phyloP scores from a whole-genome alignment of 2,888 invertebrate species.

The Cephus sareptanus region DNA sequence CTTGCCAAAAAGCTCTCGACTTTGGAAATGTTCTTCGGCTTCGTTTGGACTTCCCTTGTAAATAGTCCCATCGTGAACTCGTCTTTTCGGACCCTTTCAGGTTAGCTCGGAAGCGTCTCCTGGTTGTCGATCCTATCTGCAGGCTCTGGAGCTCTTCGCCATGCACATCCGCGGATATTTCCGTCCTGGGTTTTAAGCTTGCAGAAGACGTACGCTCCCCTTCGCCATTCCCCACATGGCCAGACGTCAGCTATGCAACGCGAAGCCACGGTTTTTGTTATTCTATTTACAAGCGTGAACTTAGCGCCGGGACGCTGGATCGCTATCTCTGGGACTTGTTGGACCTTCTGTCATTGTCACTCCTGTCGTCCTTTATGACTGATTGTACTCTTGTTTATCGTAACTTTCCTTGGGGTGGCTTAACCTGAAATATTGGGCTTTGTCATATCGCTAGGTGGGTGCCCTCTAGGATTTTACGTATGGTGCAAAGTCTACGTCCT shows the following conservation, averaged over 20 bases:
- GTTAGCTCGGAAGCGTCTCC: neutral
- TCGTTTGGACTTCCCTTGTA: neutral
- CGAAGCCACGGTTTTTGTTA: constrained; percentile 37
- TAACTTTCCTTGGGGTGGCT: neutral
- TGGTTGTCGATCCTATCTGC: neutral
- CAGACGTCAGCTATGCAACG: constrained; percentile 58
- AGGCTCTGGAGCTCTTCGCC: constrained; percentile 25
- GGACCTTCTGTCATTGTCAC: neutral
- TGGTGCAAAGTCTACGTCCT: neutral
- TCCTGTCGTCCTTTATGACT: neutral
- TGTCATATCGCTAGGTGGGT: neutral
- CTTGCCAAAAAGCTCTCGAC: constrained; percentile 30
- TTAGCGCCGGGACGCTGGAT: neutral
- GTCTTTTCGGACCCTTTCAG: neutral
- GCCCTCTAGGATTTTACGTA: neutral
- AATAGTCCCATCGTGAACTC: neutral
- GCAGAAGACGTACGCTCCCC: constrained; percentile 26
- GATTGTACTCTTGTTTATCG: neutral
- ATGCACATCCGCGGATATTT: constrained; percentile 61
- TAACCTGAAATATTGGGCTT: neutral
- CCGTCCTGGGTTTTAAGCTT: constrained; percentile 60
- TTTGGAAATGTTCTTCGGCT: neutral
- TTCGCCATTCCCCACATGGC: constrained; percentile 58
- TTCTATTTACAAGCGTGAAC: constrained; percentile 5
- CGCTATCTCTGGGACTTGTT: neutral